Percentiles rank a stretch among this genome's conserved stretches.
Evolutionary conservation across 1,140 invertebrate genomes (phyloP).

Genomic region (Diuraphis noxia): DNA sequence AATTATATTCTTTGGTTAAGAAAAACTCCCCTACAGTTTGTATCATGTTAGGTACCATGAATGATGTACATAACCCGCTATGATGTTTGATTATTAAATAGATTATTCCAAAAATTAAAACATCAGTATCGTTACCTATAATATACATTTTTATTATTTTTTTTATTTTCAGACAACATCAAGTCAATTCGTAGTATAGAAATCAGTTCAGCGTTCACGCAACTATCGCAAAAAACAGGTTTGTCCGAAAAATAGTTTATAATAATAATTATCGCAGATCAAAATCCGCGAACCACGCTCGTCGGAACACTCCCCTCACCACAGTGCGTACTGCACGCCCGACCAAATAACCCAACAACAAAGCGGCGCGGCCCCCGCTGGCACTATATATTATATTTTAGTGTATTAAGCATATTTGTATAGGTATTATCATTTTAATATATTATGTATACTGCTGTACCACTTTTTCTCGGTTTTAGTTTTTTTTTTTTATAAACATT

Average conservation of each 20-base stretch:
- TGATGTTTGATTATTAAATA: not conserved
- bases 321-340: not conserved
- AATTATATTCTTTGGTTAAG: not conserved
- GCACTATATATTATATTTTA: not conserved
- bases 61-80: not conserved
- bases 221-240: conserved; percentile 62
- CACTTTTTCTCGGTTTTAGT: not conserved
- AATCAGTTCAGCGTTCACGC: conserved; percentile 64
- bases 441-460: not conserved
- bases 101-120: not conserved
- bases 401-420: not conserved
- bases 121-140: not conserved
- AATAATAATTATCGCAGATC: not conserved
- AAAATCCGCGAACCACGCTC: not conserved
- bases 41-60: not conserved
- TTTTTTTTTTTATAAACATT: conserved; percentile 40
- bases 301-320: not conserved
- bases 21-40: not conserved
- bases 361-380: not conserved
- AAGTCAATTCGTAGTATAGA: conserved; percentile 64
- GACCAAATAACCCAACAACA: not conserved
- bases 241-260: conserved; percentile 25
- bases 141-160: conserved; percentile 56
- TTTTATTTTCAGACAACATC: conserved; percentile 65
- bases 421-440: not conserved